Conservation (phyloP, 2,113 vertebrate species). For the Ciconia stormi region DNA sequence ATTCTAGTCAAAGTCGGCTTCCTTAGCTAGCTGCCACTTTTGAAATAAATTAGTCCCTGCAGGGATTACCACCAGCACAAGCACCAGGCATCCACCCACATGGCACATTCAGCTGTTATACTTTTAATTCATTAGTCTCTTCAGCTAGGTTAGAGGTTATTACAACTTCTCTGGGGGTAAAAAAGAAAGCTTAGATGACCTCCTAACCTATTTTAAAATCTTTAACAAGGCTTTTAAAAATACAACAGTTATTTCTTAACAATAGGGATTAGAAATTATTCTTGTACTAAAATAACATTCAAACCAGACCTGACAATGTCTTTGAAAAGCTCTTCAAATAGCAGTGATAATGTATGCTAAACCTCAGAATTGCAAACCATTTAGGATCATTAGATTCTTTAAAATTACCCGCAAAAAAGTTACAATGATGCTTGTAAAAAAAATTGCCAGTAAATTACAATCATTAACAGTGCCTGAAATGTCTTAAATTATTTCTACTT, state of each 20-base stretch:
- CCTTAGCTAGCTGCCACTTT: background rate
- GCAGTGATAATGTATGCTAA: background rate
- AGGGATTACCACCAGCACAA: slow-evolving; percentile 26
- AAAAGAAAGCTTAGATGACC: slow-evolving; percentile 1
- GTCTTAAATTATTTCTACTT: background rate
- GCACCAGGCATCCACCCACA: background rate
- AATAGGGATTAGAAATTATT: background rate
- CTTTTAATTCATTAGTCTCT: slow-evolving; percentile 48
- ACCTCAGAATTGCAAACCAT: background rate
- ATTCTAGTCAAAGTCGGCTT: background rate
- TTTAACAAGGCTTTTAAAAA: slow-evolving; percentile 12
- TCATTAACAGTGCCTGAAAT: background rate
- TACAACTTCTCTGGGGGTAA: slow-evolving; percentile 5
- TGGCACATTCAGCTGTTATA: background rate
- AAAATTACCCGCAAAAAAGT: background rate
- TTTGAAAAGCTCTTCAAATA: slow-evolving; percentile 4
- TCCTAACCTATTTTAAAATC: slow-evolving; percentile 31
- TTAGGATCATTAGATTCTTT: background rate
- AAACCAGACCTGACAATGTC: background rate
- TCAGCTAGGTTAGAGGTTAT: slow-evolving; percentile 40
- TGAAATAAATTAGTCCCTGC: slow-evolving; percentile 34
- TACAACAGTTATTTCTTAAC: background rate
- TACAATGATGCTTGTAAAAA: background rate
- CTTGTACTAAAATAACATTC: background rate
- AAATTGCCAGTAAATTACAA: background rate